Conservation (phyloP, 1,140 invertebrate species). For the Drosophila tristis region DNA sequence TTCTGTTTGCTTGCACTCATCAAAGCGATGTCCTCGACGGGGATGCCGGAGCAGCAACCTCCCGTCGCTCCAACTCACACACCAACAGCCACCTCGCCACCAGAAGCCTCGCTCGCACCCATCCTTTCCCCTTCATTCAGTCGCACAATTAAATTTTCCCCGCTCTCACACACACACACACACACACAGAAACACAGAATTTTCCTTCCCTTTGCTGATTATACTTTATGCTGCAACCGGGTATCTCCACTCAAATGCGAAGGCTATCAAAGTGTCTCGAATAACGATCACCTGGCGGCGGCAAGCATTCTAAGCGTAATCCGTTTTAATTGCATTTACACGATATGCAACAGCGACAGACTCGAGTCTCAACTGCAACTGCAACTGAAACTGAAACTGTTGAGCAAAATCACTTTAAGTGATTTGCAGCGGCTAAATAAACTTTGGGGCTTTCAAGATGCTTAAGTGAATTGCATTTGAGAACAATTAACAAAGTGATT, state of each 20-base stretch:
- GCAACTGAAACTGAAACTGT: not conserved
- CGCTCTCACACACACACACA: constrained; percentile 8
- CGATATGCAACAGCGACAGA: too few relatives aligned
- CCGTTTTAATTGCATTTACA: constrained; percentile 11
- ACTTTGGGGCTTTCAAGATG: constrained; percentile 7
- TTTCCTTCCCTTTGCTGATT: constrained; percentile 4
- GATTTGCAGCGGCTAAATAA: constrained; percentile 24
- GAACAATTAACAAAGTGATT: constrained; percentile 14
- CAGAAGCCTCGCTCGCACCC: too few relatives aligned
- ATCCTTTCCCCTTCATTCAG: constrained; percentile 2
- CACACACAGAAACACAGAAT: not conserved
- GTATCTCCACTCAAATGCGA: constrained; percentile 5
- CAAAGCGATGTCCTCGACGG: constrained; percentile 25
- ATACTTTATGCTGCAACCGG: constrained; percentile 12
- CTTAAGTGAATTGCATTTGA: constrained; percentile 17
- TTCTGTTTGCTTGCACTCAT: constrained; percentile 13
- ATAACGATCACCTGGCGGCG: constrained; percentile 12
- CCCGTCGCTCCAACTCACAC: too few relatives aligned
- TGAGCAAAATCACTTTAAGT: constrained; percentile 13
- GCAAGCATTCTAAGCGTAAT: constrained; percentile 15
- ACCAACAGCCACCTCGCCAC: too few relatives aligned
- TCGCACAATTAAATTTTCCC: constrained; percentile 65
- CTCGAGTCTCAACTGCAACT: too few relatives aligned
- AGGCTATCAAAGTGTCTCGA: not conserved
- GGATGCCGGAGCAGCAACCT: constrained; percentile 21